These are phyloP conservation scores for Pristionchus japonicus DNA, from an alignment of 2,888 invertebrate species.

Conservation along the genomic window DNA sequence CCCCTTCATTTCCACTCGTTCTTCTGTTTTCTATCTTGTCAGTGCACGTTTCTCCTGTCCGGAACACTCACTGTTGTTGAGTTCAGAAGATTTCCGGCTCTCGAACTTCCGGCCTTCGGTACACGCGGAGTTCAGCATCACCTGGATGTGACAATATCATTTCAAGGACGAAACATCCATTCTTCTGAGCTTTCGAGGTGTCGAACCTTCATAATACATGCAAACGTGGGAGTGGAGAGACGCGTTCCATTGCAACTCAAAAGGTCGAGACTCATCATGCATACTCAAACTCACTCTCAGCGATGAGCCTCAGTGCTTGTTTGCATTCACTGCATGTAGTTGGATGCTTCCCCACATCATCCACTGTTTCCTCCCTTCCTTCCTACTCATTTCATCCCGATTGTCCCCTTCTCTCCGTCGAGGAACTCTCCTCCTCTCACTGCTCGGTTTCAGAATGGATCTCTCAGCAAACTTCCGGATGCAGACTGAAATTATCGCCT, in stretches of 20 bases:
- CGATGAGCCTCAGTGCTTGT: too few species aligned
- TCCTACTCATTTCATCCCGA: background rate
- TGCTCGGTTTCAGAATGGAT: background rate
- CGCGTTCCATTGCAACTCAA: background rate
- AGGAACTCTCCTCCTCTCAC: background rate
- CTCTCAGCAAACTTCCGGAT: background rate
- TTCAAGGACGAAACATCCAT: too few species aligned
- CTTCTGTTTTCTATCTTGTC: background rate
- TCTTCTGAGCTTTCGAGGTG: too few species aligned
- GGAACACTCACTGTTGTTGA: background rate
- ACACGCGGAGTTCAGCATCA: too few species aligned
- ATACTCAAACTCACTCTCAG: too few species aligned
- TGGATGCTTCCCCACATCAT: background rate
- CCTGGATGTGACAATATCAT: too few species aligned
- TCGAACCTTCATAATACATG: background rate
- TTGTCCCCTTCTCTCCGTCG: background rate
- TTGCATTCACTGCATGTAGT: background rate
- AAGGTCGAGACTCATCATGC: background rate
- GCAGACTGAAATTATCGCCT: background rate
- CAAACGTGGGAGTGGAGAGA: background rate
- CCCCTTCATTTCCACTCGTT: background rate
- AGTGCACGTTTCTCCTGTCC: background rate
- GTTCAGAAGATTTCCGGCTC: background rate
- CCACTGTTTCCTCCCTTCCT: background rate
- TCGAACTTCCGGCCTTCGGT: too few species aligned